Conservation (phyloP, 1,140 invertebrate species). For the Sinonovacula constricta region DNA sequence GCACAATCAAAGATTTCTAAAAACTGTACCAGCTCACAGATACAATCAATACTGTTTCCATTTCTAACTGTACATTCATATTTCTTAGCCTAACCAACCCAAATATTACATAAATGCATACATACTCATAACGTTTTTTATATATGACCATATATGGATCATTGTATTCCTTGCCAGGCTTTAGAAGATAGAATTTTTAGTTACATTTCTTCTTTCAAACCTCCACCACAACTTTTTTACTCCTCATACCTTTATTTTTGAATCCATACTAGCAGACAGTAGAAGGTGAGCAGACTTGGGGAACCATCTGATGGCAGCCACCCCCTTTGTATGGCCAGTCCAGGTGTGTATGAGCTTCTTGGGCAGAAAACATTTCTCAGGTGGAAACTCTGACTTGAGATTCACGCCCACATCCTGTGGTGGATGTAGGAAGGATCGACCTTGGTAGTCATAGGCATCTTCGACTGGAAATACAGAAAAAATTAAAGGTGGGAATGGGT, state of each 20-base stretch:
- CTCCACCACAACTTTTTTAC: not conserved
- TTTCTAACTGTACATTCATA: no score
- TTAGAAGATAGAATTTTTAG: no score
- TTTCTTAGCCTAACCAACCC: no score
- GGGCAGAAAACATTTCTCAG: conserved; percentile 97
- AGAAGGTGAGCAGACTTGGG: conserved; percentile 96
- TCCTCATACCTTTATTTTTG: conserved; percentile 89
- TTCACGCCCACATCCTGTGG: conserved; percentile 98
- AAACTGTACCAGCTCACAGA: no score
- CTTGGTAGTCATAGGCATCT: conserved; percentile 97
- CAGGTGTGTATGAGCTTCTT: conserved; percentile 98
- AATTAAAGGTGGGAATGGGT: no score
- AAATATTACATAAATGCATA: no score
- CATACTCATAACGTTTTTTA: no score
- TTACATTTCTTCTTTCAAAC: not conserved
- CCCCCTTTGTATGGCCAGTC: conserved; percentile 98
- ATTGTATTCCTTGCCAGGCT: no score
- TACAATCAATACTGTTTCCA: no score
- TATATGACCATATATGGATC: no score
- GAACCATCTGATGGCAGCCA: conserved; percentile 97
- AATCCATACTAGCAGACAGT: conserved; percentile 97
- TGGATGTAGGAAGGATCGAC: conserved; percentile 94
- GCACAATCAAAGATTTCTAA: no score
- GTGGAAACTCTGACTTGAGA: conserved; percentile 92
- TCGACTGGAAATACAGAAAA: conserved; percentile 86